Evolutionary conservation across 1,140 invertebrate species (phyloP), one percentile per base, ranked within the genome.

Genomic region (Sarcophaga bullata): DNA sequence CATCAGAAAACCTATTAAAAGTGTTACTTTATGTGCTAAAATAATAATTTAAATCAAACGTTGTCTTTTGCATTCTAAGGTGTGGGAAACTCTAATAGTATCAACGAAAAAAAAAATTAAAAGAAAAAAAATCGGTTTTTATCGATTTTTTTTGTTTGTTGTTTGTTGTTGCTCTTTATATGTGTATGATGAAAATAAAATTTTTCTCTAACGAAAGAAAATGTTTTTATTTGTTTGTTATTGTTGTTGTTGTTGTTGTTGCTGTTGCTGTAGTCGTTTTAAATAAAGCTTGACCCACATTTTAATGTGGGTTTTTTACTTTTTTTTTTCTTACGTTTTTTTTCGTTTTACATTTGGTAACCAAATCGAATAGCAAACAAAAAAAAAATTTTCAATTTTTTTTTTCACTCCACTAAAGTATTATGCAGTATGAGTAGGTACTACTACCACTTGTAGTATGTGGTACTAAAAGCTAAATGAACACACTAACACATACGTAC

Each of bases 211-310:
- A 68, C n/a, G 9, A 68, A 68, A 68, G 8, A 37, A 37, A 58
- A 58, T 58, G 54, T 58, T 58, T 58, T 58, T 58, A 58, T 58
- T 58, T 58, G 25, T 37, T 37, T 37, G 25, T 37, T 37, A 37
- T 37, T 37, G 25, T 37, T 37, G 1, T 37, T 37, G 25, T 4
- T 2, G 4, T 37, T 37, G 54, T 58, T 58, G 54, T 37, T 37
- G 25, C 4, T 37, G 1, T 37, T 37, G 25, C 25, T 2, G 4
- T 37, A 2, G 54, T 58, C 15, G 54, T 58, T 68, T 37, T 68
- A 68, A 68, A 68, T 68, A 68, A 68, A 68, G 62, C 62, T 68
- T 68, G 62, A 68, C 62, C 62, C 17, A 68, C 62, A 68, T 68
- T 68, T 68, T 68, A 19, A 68, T 17, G 62, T 68, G 17, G 62